phyloP scores from a whole-genome alignment of 2,797 vertebrate species.

The Neosalanx taihuensis region DNA sequence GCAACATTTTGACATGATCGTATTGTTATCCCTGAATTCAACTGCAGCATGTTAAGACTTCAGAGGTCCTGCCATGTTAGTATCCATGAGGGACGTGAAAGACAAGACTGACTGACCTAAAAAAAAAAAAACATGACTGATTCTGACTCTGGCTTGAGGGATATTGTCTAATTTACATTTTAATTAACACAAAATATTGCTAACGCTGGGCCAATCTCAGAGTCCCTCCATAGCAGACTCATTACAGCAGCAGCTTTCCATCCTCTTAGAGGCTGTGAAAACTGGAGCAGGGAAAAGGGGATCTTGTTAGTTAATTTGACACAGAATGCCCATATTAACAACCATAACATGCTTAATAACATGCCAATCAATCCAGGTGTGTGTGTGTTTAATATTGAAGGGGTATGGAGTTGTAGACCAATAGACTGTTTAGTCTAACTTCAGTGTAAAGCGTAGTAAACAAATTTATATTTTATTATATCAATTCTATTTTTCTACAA shows the following conservation, averaged over 20 bases:
- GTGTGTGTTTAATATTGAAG: too few relatives aligned
- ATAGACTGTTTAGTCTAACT: too few relatives aligned
- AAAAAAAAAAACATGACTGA: conserved; percentile 39
- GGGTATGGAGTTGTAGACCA: too few relatives aligned
- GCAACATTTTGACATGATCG: too few relatives aligned
- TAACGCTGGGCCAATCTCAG: conserved; percentile 66
- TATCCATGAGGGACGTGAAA: conserved; percentile 54
- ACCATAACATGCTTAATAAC: not conserved
- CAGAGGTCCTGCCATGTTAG: conserved; percentile 50
- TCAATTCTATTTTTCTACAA: too few relatives aligned
- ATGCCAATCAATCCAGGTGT: not conserved
- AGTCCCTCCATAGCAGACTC: conserved; percentile 61
- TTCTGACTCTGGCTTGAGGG: conserved; percentile 53
- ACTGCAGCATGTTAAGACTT: conserved; percentile 28
- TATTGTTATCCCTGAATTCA: not conserved
- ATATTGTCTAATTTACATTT: conserved; percentile 74
- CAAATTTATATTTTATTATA: too few relatives aligned
- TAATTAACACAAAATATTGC: conserved; percentile 74
- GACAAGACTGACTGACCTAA: conserved; percentile 49
- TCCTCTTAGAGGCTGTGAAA: conserved; percentile 48
- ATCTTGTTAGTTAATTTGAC: conserved; percentile 17
- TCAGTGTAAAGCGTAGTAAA: too few relatives aligned
- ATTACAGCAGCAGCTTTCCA: conserved; percentile 56
- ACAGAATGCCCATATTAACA: not conserved
- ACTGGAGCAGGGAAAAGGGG: conserved; percentile 44